Evolutionary conservation across 2,113 vertebrate genomes (phyloP).

Genomic region (Elephas maximus): DNA sequence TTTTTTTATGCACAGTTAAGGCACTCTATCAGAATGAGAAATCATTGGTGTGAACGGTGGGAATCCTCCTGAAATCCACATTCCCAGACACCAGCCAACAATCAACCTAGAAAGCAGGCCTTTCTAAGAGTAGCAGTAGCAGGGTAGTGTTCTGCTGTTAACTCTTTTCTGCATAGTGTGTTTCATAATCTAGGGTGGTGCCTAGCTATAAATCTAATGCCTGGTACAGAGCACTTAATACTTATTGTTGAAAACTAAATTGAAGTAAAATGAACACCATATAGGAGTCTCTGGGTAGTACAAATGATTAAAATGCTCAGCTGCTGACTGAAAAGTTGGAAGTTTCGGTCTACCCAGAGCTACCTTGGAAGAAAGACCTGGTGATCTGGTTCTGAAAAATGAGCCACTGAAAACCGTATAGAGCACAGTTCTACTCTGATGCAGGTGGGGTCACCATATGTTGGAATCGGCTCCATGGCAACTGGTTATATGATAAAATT

Average conservation of each 20-base stretch:
- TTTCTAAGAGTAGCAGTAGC: background rate
- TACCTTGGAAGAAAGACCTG: no score
- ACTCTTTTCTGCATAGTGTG: background rate
- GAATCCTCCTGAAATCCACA: background rate
- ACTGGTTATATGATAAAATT: background rate
- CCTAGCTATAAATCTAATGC: slow-evolving; percentile 33
- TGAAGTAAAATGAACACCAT: slow-evolving; percentile 52
- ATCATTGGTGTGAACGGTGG: background rate
- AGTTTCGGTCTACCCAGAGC: no score
- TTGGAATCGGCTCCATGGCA: no score
- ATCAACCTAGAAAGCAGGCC: no score
- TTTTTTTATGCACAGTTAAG: slow-evolving; percentile 21
- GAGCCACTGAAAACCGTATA: no score
- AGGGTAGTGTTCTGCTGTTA: background rate
- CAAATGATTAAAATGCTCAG: no score
- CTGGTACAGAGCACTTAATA: slow-evolving; percentile 2
- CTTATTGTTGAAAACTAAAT: background rate
- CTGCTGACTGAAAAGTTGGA: no score
- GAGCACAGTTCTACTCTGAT: no score
- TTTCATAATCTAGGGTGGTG: background rate
- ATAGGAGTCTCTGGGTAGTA: background rate
- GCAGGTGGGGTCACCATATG: no score
- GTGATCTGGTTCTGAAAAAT: no score
- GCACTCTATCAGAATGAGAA: background rate
- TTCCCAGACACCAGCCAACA: background rate